phyloP scores from a whole-genome alignment of 2,888 invertebrate genomes.

The Leucozona laternaria region DNA sequence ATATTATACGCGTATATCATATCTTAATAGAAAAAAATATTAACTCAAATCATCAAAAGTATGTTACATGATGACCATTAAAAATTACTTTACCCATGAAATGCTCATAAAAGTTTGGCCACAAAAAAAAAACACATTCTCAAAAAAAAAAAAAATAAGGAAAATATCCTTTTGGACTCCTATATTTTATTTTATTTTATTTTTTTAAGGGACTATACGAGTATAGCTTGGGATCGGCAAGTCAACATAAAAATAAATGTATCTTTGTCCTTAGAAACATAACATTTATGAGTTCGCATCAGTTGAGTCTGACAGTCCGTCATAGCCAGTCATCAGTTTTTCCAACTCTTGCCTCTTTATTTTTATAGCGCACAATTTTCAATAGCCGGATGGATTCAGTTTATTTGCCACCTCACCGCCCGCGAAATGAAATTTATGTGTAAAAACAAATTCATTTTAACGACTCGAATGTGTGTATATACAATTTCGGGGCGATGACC shows the following conservation, averaged over 20 bases:
- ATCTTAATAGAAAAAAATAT: too few species aligned
- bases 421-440: slow-evolving; percentile 66
- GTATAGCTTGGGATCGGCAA: neutral
- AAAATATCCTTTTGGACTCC: slow-evolving; percentile 13
- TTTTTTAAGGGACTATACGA: neutral
- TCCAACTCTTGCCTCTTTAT: slow-evolving; percentile 38
- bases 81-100: slow-evolving; percentile 46
- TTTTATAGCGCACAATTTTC: slow-evolving; percentile 30
- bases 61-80: slow-evolving; percentile 49
- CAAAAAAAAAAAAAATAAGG: slow-evolving; percentile 47
- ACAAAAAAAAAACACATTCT: slow-evolving; percentile 39
- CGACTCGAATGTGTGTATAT: slow-evolving; percentile 46
- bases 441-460: slow-evolving; percentile 64
- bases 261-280: slow-evolving; percentile 13
- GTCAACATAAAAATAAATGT: neutral
- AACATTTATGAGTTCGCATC: slow-evolving; percentile 22
- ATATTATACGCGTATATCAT: too few species aligned
- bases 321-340: slow-evolving; percentile 12
- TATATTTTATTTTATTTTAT: slow-evolving; percentile 3
- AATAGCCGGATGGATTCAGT: slow-evolving; percentile 30
- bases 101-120: slow-evolving; percentile 13
- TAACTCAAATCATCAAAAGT: neutral
- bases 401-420: slow-evolving; percentile 9
- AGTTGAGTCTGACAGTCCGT: slow-evolving; percentile 19
- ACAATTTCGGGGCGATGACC: slow-evolving; percentile 32